These are phyloP conservation scores for Argentina silus DNA, from an alignment of 2,797 vertebrate genomes.

Conservation along the genomic window DNA sequence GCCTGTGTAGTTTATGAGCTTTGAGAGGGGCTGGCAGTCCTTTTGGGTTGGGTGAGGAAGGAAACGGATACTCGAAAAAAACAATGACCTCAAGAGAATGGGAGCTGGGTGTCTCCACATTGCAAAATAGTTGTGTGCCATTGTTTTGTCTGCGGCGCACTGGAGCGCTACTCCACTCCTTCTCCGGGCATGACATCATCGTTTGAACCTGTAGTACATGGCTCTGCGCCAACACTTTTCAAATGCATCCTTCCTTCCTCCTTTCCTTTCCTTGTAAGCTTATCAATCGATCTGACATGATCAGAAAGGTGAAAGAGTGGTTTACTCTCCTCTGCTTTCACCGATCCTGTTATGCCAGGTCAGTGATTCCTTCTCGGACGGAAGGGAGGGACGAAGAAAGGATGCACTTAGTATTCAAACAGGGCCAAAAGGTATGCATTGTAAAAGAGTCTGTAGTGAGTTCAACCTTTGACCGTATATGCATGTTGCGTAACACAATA, in stretches of 20 bases:
- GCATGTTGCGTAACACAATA: neutral
- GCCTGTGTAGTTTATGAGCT: neutral
- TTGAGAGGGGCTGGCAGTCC: neutral
- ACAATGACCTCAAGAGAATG: neutral
- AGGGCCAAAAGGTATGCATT: neutral
- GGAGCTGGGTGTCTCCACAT: neutral
- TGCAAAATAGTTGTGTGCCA: neutral
- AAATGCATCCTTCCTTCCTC: too few relatives aligned
- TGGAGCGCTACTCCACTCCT: too few relatives aligned
- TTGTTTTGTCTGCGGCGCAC: neutral
- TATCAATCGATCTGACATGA: neutral
- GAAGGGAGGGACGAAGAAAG: neutral
- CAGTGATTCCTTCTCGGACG: neutral
- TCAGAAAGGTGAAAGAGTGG: neutral
- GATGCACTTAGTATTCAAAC: neutral
- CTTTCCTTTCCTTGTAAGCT: neutral
- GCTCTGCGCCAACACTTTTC: too few relatives aligned
- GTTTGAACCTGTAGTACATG: too few relatives aligned
- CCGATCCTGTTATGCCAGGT: too few relatives aligned
- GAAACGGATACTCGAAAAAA: neutral
- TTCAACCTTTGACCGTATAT: conserved; percentile 1
- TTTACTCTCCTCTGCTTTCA: neutral
- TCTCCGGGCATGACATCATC: too few relatives aligned
- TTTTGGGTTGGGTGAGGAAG: neutral
- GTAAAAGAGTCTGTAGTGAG: neutral